These are phyloP conservation scores for Spondyliosoma cantharus DNA, from an alignment of 2,797 vertebrate species.

Conservation along the genomic window DNA sequence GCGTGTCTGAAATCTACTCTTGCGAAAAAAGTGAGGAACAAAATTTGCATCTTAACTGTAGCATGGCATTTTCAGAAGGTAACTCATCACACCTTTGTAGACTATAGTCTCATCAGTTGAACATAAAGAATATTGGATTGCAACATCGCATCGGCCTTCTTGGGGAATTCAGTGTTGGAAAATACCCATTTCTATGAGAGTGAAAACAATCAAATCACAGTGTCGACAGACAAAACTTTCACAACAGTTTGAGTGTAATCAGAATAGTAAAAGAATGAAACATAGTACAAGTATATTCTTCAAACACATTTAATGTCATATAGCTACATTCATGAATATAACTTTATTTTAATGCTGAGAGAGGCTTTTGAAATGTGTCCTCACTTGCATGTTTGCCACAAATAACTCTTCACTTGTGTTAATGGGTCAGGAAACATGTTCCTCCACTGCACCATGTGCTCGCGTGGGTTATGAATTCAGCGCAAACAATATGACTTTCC, in stretches of 20 bases:
- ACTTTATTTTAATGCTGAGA: neutral
- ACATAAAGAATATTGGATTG: neutral
- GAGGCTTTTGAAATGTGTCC: neutral
- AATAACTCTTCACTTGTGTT: conserved; percentile 3
- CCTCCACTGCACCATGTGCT: conserved; percentile 37
- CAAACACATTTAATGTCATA: neutral
- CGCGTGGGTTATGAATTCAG: conserved; percentile 15
- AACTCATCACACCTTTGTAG: neutral
- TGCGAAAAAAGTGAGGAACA: neutral
- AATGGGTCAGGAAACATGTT: conserved; percentile 64
- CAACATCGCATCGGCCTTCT: neutral
- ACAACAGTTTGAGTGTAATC: neutral
- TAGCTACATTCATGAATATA: neutral
- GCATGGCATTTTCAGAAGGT: neutral
- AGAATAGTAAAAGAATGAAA: neutral
- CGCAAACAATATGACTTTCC: conserved; percentile 62
- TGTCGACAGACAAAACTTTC: neutral
- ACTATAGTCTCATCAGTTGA: neutral
- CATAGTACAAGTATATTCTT: neutral
- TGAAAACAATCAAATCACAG: neutral
- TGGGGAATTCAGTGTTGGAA: neutral
- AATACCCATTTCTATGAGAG: neutral
- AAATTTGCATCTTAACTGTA: neutral
- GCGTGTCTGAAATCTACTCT: neutral
- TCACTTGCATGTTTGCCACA: neutral